Base-by-base conservation (phyloP, 2,888 invertebrate species). In the Diaphora mendica region DNA sequence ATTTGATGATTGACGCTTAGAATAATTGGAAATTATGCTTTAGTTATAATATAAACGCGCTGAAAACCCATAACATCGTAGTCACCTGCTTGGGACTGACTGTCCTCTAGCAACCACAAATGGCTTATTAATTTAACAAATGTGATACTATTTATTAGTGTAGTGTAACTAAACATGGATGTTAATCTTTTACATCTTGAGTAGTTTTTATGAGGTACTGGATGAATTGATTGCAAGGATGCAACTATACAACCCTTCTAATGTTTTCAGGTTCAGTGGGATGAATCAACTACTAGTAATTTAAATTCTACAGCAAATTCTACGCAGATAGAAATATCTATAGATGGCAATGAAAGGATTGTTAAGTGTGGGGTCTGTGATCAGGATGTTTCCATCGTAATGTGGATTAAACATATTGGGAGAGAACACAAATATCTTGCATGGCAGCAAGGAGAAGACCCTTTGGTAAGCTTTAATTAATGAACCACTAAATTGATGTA, bases 391-490 rank as follows among this genome's bases (percentile, higher is more conserved):
- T 73, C 79, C 15, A 51, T 68, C 2, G 39, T 64, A 9, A 71
- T 77, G 48, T 89, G 89, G 90, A 68, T 83, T 5, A 75, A 77
- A 20, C 90, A 91, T 74, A 86, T 86, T 64, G 79, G 74, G 17
- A 83, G 78, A n/a, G 76, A 85, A 77, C 90, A 90, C 64, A 76
- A 86, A 69, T 91, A 91, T 82, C 71, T 90, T 3, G 89, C 89
- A 13, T 90, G 90, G 90, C 84, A 82, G 73, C 77, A 85, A 23
- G 82, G 82, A 35, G 84, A 87, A 55, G n/a, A 71, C 23, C 71
- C 80, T 70, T 77, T 89, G 78, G 89, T 88, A 82, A 79, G 80
- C 74, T 64, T 72, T 13, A 44, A 62, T 44, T 44, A 42, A n/a
- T 42, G n/a, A 51, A 13, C 26, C 30, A 1, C 2, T 51, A 33